These are phyloP conservation scores for Xenentodon cancila DNA, from an alignment of 2,797 vertebrate genomes.

Conservation along the genomic window DNA sequence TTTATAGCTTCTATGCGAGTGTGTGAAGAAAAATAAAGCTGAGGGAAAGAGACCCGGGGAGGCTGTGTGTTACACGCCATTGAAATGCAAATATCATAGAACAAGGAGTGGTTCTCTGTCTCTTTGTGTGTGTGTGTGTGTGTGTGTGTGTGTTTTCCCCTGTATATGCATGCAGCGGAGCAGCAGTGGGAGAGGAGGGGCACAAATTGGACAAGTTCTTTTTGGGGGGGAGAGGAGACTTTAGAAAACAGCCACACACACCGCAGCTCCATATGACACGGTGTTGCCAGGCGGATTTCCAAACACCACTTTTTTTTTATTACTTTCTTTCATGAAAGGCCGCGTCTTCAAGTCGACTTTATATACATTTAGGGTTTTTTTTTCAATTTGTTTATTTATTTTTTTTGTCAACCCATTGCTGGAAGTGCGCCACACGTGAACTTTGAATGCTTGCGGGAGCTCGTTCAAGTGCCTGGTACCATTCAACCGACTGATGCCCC, in stretches of 20 bases:
- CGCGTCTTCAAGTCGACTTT: slow-evolving; percentile 1
- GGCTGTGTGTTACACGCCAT: slow-evolving; percentile 84
- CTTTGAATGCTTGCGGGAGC: slow-evolving; percentile 55
- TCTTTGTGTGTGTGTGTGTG: slow-evolving; percentile 64
- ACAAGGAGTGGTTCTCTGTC: slow-evolving; percentile 83
- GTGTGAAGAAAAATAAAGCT: slow-evolving; percentile 74
- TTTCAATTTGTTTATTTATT: neutral
- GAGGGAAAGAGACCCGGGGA: slow-evolving; percentile 66
- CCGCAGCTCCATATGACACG: slow-evolving; percentile 73
- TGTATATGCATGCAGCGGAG: slow-evolving; percentile 75
- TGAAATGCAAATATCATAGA: slow-evolving; percentile 89
- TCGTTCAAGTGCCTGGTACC: slow-evolving; percentile 60
- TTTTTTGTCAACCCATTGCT: slow-evolving; percentile 13
- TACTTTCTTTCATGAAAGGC: slow-evolving; percentile 15
- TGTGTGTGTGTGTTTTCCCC: slow-evolving; percentile 53
- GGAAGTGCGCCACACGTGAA: slow-evolving; percentile 34
- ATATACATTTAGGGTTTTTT: neutral
- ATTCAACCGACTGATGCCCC: slow-evolving; percentile 74
- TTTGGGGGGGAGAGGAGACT: slow-evolving; percentile 78
- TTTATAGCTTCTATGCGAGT: slow-evolving; percentile 70
- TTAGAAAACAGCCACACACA: slow-evolving; percentile 85
- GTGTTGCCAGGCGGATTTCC: slow-evolving; percentile 67
- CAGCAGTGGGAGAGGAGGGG: slow-evolving; percentile 77
- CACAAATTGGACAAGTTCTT: slow-evolving; percentile 85
- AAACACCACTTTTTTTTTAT: slow-evolving; percentile 27